Evolutionary conservation across 2,113 vertebrate species (phyloP).

Genomic region (Heterocephalus glaber): DNA sequence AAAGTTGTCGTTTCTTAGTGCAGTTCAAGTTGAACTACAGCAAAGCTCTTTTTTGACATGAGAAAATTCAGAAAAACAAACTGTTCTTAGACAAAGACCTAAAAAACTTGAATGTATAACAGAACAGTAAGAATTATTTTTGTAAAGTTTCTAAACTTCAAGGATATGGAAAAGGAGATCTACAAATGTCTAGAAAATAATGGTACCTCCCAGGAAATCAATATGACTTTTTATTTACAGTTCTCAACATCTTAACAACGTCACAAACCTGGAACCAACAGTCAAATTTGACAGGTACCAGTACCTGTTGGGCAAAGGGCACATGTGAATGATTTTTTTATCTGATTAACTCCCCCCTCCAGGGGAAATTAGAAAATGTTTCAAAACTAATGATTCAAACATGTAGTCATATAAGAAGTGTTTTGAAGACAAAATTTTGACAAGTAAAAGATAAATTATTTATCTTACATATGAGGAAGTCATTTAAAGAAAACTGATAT

Average conservation of each 20-base stretch:
- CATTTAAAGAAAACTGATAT: conserved; percentile 2
- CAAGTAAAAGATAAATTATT: neutral
- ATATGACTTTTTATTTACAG: neutral
- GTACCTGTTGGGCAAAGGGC: neutral
- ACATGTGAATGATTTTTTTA: neutral
- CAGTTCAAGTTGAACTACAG: neutral
- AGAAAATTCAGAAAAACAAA: neutral
- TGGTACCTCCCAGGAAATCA: neutral
- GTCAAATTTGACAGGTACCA: neutral
- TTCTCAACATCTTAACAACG: neutral
- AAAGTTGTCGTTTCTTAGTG: neutral
- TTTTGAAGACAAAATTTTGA: neutral
- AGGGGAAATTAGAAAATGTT: neutral
- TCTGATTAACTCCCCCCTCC: neutral
- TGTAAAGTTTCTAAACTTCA: conserved; percentile 15
- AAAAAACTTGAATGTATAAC: neutral
- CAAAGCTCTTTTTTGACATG: neutral
- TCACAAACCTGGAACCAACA: neutral
- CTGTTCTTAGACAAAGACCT: neutral
- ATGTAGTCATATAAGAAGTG: neutral
- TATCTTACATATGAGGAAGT: neutral
- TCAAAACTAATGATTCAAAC: conserved; percentile 4
- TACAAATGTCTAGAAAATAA: neutral
- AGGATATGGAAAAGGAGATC: neutral
- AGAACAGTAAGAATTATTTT: neutral